phyloP scores from a whole-genome alignment of 1,140 invertebrate species.

The Megathymus violae region DNA sequence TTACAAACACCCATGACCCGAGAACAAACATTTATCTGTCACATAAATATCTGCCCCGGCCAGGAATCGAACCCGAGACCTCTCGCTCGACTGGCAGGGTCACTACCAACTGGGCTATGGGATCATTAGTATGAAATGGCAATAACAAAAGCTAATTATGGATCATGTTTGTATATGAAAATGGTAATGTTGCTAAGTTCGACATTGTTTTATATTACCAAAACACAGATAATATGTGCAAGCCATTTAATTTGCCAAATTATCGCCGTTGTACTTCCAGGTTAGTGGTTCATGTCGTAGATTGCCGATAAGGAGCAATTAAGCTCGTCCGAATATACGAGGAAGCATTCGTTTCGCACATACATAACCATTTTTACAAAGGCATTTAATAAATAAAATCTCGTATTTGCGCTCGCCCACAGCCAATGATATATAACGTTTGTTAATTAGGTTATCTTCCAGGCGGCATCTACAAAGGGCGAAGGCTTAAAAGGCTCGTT shows the following conservation, averaged over 20 bases:
- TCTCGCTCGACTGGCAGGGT: too few species aligned
- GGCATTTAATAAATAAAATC: constrained; percentile 66
- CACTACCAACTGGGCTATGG: too few species aligned
- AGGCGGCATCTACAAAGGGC: constrained; percentile 77
- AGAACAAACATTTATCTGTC: too few species aligned
- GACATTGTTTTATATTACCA: background rate
- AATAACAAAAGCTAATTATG: too few species aligned
- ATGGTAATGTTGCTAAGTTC: too few species aligned
- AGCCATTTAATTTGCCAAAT: constrained; percentile 27
- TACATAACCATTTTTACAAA: constrained; percentile 51
- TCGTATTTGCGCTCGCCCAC: constrained; percentile 70
- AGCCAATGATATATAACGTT: constrained; percentile 76
- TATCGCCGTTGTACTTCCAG: constrained; percentile 43
- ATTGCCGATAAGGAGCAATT: constrained; percentile 69
- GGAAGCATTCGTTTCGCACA: constrained; percentile 40
- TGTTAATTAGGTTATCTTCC: constrained; percentile 82
- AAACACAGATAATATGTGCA: background rate
- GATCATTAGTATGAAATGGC: too few species aligned
- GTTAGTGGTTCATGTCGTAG: constrained; percentile 57
- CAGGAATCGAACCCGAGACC: too few species aligned
- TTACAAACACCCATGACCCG: too few species aligned
- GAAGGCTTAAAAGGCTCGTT: constrained; percentile 74
- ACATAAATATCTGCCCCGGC: too few species aligned
- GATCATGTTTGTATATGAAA: too few species aligned
- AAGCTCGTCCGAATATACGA: constrained; percentile 53